Evolutionary conservation across 1,140 invertebrate genomes (phyloP).

Genomic region (Zophobas morio): DNA sequence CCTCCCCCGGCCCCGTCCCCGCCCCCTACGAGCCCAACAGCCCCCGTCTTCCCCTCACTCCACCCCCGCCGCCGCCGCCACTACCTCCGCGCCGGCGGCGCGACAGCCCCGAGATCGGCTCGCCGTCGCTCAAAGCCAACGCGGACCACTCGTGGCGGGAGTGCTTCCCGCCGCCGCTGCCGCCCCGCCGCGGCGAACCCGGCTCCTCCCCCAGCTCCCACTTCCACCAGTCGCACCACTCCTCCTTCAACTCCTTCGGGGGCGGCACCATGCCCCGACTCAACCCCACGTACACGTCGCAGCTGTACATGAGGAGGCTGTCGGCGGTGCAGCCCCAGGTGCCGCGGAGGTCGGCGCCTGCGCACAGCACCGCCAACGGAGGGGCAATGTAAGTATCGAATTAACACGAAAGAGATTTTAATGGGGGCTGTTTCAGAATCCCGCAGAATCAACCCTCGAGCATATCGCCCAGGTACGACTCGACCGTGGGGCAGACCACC

Average conservation of each 20-base stretch:
- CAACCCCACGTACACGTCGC: slow-evolving; percentile 67
- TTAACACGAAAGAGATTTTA: background rate
- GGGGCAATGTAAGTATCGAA: slow-evolving; percentile 58
- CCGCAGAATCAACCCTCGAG: slow-evolving; percentile 54
- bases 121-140: slow-evolving; percentile 69
- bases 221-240: slow-evolving; percentile 64
- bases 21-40: slow-evolving; percentile 69
- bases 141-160: slow-evolving; percentile 70
- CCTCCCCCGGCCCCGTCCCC: slow-evolving; percentile 70
- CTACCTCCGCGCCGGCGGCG: slow-evolving; percentile 74
- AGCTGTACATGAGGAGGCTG: slow-evolving; percentile 63
- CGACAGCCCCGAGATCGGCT: slow-evolving; percentile 73
- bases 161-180: slow-evolving; percentile 74
- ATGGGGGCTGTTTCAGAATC: slow-evolving; percentile 1
- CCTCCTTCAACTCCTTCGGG: slow-evolving; percentile 68
- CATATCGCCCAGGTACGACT: slow-evolving; percentile 63
- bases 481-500: slow-evolving; percentile 61
- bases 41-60: slow-evolving; percentile 63
- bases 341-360: slow-evolving; percentile 48
- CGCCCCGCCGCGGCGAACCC: slow-evolving; percentile 71
- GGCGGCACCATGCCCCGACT: slow-evolving; percentile 66
- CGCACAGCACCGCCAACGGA: slow-evolving; percentile 52
- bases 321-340: slow-evolving; percentile 59
- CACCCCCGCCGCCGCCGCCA: slow-evolving; percentile 71
- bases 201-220: slow-evolving; percentile 67